Conservation (phyloP, 2,888 invertebrate genomes). For the Apotomis turbidana region DNA sequence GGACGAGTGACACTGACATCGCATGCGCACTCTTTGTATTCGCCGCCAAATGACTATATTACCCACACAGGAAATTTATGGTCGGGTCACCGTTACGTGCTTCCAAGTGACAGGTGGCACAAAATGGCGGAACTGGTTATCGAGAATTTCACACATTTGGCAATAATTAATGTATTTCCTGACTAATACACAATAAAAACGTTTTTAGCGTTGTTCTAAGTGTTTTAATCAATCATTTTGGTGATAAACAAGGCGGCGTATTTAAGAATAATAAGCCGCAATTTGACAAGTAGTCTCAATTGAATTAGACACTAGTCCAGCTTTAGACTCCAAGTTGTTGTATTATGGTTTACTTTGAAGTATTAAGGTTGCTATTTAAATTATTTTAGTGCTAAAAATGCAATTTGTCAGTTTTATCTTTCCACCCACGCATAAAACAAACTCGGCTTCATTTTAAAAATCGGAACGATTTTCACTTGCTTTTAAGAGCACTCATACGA, state of each 20-base stretch:
- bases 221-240: constrained; percentile 5
- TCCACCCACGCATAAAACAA: constrained; percentile 12
- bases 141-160: constrained; percentile 22
- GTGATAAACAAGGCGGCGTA: constrained; percentile 21
- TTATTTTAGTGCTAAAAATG: constrained; percentile 3
- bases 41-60: constrained; percentile 35
- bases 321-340: not conserved
- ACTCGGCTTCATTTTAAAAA: not conserved
- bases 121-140: constrained; percentile 26
- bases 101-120: constrained; percentile 26
- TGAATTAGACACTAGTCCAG: not conserved
- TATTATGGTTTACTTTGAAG: constrained; percentile 1
- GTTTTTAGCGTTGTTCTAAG: constrained; percentile 21
- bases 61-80: constrained; percentile 23
- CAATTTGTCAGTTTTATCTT: constrained; percentile 15
- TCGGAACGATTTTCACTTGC: constrained; percentile 5
- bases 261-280: not conserved
- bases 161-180: constrained; percentile 26
- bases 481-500: constrained; percentile 4
- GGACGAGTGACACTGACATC: constrained; percentile 14
- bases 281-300: not conserved
- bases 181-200: constrained; percentile 12
- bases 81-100: constrained; percentile 21
- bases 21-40: constrained; percentile 27
- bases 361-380: not conserved